A percentile compares a stretch with the other conserved stretches of the same genome.
Evolutionary conservation across 2,797 vertebrate species (phyloP).

Genomic region (Oreortyx pictus): DNA sequence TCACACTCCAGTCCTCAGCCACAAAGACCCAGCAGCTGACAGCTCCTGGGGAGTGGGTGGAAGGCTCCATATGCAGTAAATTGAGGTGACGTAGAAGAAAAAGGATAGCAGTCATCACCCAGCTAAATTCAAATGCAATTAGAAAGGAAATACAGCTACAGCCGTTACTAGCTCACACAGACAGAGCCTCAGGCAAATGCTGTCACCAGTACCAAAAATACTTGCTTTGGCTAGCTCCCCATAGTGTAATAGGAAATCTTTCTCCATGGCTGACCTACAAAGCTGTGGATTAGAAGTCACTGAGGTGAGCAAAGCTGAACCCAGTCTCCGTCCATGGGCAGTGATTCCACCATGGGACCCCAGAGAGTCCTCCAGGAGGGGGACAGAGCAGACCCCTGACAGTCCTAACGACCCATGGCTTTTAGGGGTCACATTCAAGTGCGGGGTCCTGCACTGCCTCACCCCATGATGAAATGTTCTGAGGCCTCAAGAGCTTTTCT

Average conservation of each 20-base stretch:
- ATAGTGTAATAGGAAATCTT: rapidly evolving
- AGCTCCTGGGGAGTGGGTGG: neutral
- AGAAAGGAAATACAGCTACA: neutral
- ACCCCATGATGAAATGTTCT: neutral
- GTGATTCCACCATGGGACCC: neutral
- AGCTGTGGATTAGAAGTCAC: rapidly evolving
- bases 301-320: neutral
- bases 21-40: neutral
- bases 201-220: slow-evolving; percentile 24
- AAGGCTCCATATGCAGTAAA: neutral
- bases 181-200: neutral
- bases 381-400: neutral
- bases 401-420: neutral
- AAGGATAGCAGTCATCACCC: neutral
- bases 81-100: neutral
- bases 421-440: neutral
- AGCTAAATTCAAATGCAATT: neutral
- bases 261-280: neutral
- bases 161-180: neutral
- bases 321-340: neutral
- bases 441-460: neutral
- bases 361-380: neutral
- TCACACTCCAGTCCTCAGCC: neutral
- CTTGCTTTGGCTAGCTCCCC: neutral
- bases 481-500: neutral